Base-by-base conservation (phyloP, 2,888 invertebrate species). In the Esperia sulphurella region DNA sequence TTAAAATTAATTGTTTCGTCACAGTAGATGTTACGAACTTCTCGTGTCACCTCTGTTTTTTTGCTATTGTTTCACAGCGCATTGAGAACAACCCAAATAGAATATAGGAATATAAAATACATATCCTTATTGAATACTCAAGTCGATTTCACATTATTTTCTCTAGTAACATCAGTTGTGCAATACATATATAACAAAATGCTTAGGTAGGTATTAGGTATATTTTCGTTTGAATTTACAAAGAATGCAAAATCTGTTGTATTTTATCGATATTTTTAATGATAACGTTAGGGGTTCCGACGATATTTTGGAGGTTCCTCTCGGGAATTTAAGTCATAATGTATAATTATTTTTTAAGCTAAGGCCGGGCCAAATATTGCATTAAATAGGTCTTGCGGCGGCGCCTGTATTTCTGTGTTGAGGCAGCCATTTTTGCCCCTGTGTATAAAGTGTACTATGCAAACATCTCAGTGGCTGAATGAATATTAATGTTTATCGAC, bases 351-450 rank as follows among this genome's bases (percentile, higher is more conserved):
- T 83, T 79, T 82, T 67, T 86, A 86, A 85, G 85, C 66, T 77
- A 79, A 85, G 88, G 88, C 89, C 89, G 89, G 89, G 89, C 88
- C 89, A 86, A 87, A 85, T 85, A 86, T 78, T 87, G 89, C 89
- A 89, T 87, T 88, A 85, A 69, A 65, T 79, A 84, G 83, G 87
- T 81, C 83, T 68, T 63, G 71, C 72, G 82, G 83, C 72, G 81
- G 83, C 85, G 77, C 75, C 78, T 81, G 78, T 76, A 66, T 75
- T 74, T 78, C 72, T 70, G 72, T 76, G 72, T 74, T 54, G 66
- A 66, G 81, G 81, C 82, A 76, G 80, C 66, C 73, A 65, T 59
- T 65, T 73, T 76, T 82, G 82, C 76, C 78, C 35, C 70, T 77
- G 62, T 84, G 81, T 83, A 78, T 71, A 74, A 71, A 78, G 68